Base-by-base conservation (phyloP, 1,140 invertebrate genomes). In the Homarus americanus region DNA sequence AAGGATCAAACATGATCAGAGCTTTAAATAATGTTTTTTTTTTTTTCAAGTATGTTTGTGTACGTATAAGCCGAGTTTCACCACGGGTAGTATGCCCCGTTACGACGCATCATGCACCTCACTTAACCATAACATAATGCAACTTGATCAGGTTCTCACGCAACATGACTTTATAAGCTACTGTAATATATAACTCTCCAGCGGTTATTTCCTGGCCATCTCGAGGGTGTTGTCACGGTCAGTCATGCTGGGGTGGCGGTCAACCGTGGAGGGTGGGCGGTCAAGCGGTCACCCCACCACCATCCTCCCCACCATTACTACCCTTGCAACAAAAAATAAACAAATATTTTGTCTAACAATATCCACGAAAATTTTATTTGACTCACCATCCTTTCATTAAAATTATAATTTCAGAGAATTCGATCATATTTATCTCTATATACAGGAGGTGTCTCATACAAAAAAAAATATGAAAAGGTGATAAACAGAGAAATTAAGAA, bases 201-300 rank as follows among this genome's bases (percentile, higher is more conserved):
- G 63, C 41, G 32, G 82, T 84, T 84, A 72, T 84, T 84, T 84
- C 82, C 82, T 84, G 82, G 36, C 66, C 82, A 84, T 84, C 82
- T 84, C 82, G 38, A 2, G 82, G 82, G 82, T 84, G 82, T 84
- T 84, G 82, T 84, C 82, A 84, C 32, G 82, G 82, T 84, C 82
- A 84, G 34, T 36, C 38, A 58, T 41, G 82, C 12, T 72, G 80
- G 82, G 82, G 82, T 84, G 82, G 63, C 82, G 82, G 82, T 84
- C 63, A 84, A 73, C 63, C 82, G 34, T 41, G 66, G 63, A 53
- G 63, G 36, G 66, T 58, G 38, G 38, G 80, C 80, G 80, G 80
- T 84, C 82, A 84, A 73, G 58, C 82, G 82, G 82, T 72, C 40
- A 84, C 49, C 15, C 80, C 63, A 36, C 44, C 15, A 82, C 28